phyloP scores from a whole-genome alignment of 2,797 vertebrate species.

The Molossus molossus region DNA sequence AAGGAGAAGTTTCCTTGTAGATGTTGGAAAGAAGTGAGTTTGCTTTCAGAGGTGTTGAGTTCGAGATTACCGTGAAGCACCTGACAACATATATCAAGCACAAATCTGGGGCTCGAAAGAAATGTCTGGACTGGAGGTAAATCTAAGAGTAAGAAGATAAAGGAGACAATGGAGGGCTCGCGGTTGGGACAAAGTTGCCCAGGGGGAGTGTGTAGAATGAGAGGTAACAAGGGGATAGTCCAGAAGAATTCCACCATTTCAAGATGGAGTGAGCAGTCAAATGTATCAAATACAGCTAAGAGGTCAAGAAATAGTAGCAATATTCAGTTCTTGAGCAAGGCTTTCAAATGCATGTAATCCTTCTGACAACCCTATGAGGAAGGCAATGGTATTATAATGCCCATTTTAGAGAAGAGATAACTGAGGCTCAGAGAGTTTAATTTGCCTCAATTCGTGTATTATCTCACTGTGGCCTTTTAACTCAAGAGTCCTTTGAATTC shows the following conservation, averaged over 20 bases:
- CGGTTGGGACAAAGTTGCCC: neutral
- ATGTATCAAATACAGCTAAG: neutral
- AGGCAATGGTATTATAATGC: neutral
- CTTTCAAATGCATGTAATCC: neutral
- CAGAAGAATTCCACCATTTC: neutral
- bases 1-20: neutral
- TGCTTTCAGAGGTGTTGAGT: neutral
- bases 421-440: neutral
- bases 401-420: neutral
- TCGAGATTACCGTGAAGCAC: neutral
- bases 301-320: neutral
- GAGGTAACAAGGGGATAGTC: too few species aligned
- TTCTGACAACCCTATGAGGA: neutral
- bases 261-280: neutral
- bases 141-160: neutral
- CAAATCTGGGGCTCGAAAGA: neutral
- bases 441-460: neutral
- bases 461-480: neutral
- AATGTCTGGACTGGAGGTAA: conserved; percentile 2
- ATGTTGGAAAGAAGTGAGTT: neutral
- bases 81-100: neutral
- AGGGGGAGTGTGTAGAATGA: neutral
- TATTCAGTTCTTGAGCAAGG: neutral
- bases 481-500: neutral
- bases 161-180: neutral